Base-by-base conservation (phyloP, 2,797 vertebrate species). In the Anniella stebbinsi region DNA sequence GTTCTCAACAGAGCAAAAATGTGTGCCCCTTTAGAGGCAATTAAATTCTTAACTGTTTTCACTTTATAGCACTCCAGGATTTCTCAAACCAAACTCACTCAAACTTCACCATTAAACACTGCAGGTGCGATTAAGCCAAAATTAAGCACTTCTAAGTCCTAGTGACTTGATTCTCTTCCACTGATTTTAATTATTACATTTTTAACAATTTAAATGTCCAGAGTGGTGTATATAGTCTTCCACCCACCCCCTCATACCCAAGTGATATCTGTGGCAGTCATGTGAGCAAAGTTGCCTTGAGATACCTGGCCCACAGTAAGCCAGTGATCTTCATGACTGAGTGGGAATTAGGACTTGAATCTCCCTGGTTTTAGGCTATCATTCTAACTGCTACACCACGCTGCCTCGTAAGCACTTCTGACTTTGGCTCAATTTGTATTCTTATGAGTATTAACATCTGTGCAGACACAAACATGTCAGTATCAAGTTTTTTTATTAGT, bases 1-100 rank as follows among this genome's bases (percentile, higher is more conserved):
- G 51, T 80, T 88, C 87, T 86, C 25, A 83, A 54, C 87, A 0
- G 57, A 60, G 1, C 76, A 25, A 23, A 80, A 76, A 84, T 0
- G 4, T 75, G 9, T 38, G 67, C 9, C 15, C 36, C 15, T 30
- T 7, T 3, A 60, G 69, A 91, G 84, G 30, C 84, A 91, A n/a
- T 25, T 36, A 28, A 67, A 9, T n/a, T 69, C 91, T 93, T 67
- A 91, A 36, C 48, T 87, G 38, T 38, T 3, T 69, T 73, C 75
- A 81, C 80, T 36, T 36, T 87, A 9, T 15, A 8, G 30, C 78
- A 23, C 25, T 10, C 73, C 80, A 86, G 7, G 92, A 84, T n/a
- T 80, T 72, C 48, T 23, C 48, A 67, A 18, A 23, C 18, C 67
- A 80, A 54, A 38, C 36, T 80, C 48, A 51, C 36, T 80, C 48